phyloP scores from a whole-genome alignment of 2,888 invertebrate genomes.

The Sialis fuliginosa region DNA sequence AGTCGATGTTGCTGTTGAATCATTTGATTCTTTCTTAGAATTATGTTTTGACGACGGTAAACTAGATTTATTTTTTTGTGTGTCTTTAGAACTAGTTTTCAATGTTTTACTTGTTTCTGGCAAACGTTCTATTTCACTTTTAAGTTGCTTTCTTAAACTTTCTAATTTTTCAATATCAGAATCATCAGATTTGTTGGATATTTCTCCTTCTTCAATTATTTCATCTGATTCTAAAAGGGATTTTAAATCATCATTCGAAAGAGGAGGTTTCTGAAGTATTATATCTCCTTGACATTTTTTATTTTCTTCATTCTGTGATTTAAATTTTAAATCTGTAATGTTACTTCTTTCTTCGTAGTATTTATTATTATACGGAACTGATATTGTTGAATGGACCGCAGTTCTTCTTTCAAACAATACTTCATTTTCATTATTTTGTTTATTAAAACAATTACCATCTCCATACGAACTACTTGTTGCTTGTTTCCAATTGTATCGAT shows the following conservation, averaged over 20 bases:
- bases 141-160: constrained; percentile 28
- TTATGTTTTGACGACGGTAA: constrained; percentile 2
- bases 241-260: constrained; percentile 18
- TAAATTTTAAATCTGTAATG: not conserved
- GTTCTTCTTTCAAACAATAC: no score
- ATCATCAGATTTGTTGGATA: constrained; percentile 21
- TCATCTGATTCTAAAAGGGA: constrained; percentile 19
- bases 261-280: not conserved
- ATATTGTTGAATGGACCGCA: no score
- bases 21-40: not conserved
- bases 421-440: no score
- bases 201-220: constrained; percentile 21
- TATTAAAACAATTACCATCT: no score
- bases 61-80: constrained; percentile 7
- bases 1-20: constrained; percentile 5
- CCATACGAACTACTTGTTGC: no score
- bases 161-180: constrained; percentile 32
- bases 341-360: no score
- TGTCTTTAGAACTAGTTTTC: constrained; percentile 15
- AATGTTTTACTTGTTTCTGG: constrained; percentile 22
- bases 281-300: not conserved
- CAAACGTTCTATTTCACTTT: constrained; percentile 27
- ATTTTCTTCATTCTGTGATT: not conserved
- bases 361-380: no score
- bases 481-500: no score